phyloP scores from a whole-genome alignment of 1,140 invertebrate genomes.

The Trichonephila clavipes region DNA sequence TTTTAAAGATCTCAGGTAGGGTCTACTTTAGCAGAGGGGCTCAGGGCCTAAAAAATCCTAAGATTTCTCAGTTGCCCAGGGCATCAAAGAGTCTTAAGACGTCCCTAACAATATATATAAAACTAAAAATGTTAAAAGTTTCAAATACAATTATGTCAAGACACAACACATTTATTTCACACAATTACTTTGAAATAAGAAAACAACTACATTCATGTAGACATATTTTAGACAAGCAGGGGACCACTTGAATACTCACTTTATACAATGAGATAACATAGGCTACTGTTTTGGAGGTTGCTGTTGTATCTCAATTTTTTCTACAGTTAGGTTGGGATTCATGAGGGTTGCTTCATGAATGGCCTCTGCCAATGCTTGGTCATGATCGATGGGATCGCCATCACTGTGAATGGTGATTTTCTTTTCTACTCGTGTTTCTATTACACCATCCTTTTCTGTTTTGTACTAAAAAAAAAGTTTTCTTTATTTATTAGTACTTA shows the following conservation, averaged over 20 bases:
- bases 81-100: too few species aligned
- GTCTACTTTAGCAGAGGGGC: too few species aligned
- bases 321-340: constrained; percentile 98
- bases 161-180: too few species aligned
- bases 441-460: constrained; percentile 96
- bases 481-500: too few species aligned
- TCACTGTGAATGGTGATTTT: constrained; percentile 98
- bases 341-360: constrained; percentile 94
- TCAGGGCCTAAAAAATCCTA: too few species aligned
- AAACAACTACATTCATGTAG: too few species aligned
- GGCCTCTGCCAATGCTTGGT: constrained; percentile 94
- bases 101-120: too few species aligned
- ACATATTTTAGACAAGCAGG: background rate
- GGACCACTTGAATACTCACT: background rate
- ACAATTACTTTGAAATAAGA: too few species aligned
- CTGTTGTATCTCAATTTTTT: constrained; percentile 97
- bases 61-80: too few species aligned
- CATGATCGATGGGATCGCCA: constrained; percentile 97
- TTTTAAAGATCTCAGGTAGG: too few species aligned
- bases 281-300: constrained; percentile 69
- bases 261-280: background rate
- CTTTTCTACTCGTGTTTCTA: constrained; percentile 97
- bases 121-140: too few species aligned
- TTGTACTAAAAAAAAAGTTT: constrained; percentile 88
- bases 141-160: too few species aligned